phyloP scores from a whole-genome alignment of 2,797 vertebrate species.

The Melanogrammus aeglefinus region DNA sequence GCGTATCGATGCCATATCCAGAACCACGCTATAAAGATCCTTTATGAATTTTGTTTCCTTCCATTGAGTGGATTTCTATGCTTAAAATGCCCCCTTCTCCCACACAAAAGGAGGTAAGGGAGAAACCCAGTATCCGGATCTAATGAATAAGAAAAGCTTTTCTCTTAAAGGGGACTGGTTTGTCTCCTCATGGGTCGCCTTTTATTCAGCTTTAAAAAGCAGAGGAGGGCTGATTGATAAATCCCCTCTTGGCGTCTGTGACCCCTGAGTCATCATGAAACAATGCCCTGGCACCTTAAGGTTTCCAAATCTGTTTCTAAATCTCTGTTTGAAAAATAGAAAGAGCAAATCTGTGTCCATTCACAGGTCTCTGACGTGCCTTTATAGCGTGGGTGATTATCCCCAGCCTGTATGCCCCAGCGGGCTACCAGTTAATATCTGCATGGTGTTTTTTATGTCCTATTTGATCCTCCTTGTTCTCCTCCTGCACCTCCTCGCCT shows the following conservation, averaged over 20 bases:
- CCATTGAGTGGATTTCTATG: slow-evolving; percentile 57
- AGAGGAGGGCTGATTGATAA: slow-evolving; percentile 85
- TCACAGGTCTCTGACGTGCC: slow-evolving; percentile 76
- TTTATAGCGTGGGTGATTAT: slow-evolving; percentile 79
- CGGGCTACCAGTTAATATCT: slow-evolving; percentile 70
- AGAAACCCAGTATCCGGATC: slow-evolving; percentile 74
- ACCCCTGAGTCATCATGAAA: slow-evolving; percentile 83
- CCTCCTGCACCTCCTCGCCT: slow-evolving; percentile 32
- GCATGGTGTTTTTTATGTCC: slow-evolving; percentile 74
- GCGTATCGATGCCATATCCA: background rate
- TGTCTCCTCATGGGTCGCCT: slow-evolving; percentile 75
- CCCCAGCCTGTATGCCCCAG: slow-evolving; percentile 69
- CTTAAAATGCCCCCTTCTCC: slow-evolving; percentile 56
- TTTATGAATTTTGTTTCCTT: slow-evolving; percentile 46
- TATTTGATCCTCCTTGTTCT: slow-evolving; percentile 68
- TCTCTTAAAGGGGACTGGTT: slow-evolving; percentile 74
- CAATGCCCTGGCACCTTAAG: slow-evolving; percentile 70
- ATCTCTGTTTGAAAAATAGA: slow-evolving; percentile 79
- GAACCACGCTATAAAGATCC: slow-evolving; percentile 12
- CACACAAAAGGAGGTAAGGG: slow-evolving; percentile 49
- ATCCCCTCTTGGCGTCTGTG: slow-evolving; percentile 80
- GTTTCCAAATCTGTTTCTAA: slow-evolving; percentile 78
- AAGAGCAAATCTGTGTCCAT: slow-evolving; percentile 80
- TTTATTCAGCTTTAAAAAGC: slow-evolving; percentile 82
- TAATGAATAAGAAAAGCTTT: slow-evolving; percentile 76